Evolutionary conservation across 2,113 vertebrate genomes (phyloP), one percentile per base, ranked within the genome.

Genomic region (Tragulus kanchil): DNA sequence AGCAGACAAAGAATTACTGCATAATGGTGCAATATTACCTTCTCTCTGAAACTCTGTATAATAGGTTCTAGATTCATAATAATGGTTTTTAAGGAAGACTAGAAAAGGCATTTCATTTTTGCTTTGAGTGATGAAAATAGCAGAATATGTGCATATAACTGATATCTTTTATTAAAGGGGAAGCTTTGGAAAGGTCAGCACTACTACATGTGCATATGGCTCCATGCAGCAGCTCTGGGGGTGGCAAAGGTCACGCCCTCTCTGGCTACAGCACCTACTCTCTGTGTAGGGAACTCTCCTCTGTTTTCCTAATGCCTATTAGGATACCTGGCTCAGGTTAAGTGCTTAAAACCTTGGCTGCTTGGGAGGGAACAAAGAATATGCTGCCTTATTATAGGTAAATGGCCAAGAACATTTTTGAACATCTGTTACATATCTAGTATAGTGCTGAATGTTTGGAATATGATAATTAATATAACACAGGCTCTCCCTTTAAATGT

Each of bases 101-200:
- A 71, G 61, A 64, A 90, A 78, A 25, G 26, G 16, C 13, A 59
- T 48, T 86, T 87, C 67, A 87, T 59, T 84, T 89, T 89, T 67
- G 69, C 85, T 82, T 69, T 59, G 56, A 95, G 90, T 31, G 84
- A 69, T 84, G 61, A 78, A 78, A 56, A 71, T 3, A 62, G 85
- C 11, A 7, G 56, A 64, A 10, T 67, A 88, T 4, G 25, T 73
- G 67, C 36, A 31, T 58, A 61, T 48, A 83, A 78, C 13, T 31
- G 78, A 42, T 5, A 14, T 88, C 71, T 82, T 58, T 42, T 45
- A 19, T 1, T 28, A 58, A 52, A 59, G 8, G 31, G 10, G 1
- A 19, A 42, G 8, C 59, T 67, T 90, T 8, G 16, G 45, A 52
- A 56, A 69, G 50, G 69, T 54, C 52, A 75, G 78, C 21, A 19